A percentile compares a stretch with the other conserved stretches of the same genome.
Conservation (phyloP, 2,888 invertebrate genomes). For the Drosophila cyrtoloma region DNA sequence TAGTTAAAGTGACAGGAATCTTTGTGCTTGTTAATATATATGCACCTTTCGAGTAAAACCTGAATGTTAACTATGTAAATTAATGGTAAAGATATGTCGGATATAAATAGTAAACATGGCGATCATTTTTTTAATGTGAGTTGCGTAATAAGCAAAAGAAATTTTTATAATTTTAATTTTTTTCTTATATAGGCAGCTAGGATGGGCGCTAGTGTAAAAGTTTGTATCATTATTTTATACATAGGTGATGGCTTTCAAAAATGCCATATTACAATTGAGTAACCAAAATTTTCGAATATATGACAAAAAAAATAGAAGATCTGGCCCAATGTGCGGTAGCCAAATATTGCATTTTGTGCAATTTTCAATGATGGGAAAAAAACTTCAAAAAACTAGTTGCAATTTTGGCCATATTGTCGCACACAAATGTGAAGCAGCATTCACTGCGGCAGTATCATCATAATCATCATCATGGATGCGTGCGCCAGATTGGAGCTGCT, state of each 20-base stretch:
- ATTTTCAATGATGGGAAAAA: constrained; percentile 32
- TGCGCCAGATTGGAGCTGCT: constrained; percentile 61
- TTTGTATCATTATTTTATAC: background rate
- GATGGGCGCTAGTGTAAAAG: background rate
- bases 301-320: background rate
- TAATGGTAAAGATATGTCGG: background rate
- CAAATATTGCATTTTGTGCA: constrained; percentile 49
- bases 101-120: background rate
- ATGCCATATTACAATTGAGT: background rate
- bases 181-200: background rate
- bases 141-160: background rate
- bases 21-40: background rate
- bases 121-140: background rate
- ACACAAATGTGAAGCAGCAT: constrained; percentile 43
- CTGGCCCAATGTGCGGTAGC: background rate
- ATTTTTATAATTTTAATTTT: background rate
- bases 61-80: background rate
- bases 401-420: constrained; percentile 40
- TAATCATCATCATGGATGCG: constrained; percentile 51
- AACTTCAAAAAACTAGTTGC: constrained; percentile 54
- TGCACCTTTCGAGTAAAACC: background rate
- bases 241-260: background rate
- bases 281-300: background rate
- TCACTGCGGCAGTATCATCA: constrained; percentile 26
- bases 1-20: background rate